phyloP scores from a whole-genome alignment of 2,113 vertebrate genomes.

The Pachypanchax playfairii region DNA sequence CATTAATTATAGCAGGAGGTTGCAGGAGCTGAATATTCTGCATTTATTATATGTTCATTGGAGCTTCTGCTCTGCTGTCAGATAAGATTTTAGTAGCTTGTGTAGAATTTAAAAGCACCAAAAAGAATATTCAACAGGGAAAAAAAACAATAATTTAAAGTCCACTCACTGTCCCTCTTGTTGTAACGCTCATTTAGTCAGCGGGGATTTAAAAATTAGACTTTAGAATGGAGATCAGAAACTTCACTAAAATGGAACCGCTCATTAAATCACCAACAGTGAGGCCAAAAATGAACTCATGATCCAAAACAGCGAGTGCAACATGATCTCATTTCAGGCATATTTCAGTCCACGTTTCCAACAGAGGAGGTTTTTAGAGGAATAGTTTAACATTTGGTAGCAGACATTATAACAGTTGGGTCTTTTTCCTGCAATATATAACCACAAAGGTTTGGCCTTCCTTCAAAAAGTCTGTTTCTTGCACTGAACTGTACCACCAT shows the following conservation, averaged over 20 bases:
- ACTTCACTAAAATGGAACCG: not conserved
- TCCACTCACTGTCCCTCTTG: not conserved
- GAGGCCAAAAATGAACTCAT: not conserved
- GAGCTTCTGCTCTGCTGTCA: constrained; percentile 2
- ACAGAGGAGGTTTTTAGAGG: not conserved
- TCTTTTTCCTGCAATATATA: too few species aligned
- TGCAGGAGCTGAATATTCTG: not conserved
- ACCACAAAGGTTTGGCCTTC: too few species aligned
- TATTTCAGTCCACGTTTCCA: too few species aligned
- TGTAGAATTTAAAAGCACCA: not conserved
- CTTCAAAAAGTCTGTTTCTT: too few species aligned
- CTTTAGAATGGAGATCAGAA: not conserved
- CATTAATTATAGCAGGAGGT: not conserved
- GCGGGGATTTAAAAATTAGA: not conserved
- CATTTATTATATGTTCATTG: not conserved
- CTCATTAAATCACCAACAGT: not conserved
- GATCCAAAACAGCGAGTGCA: not conserved
- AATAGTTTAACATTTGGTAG: not conserved
- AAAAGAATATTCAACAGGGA: not conserved
- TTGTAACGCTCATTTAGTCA: not conserved
- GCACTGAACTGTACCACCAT: too few species aligned
- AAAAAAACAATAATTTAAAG: not conserved
- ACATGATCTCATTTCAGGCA: not conserved
- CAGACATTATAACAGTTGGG: too few species aligned
- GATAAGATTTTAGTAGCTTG: not conserved